Evolutionary conservation across 2,888 invertebrate species (phyloP), one percentile per base, ranked within the genome.

Genomic region (Nemapogon koenigi): DNA sequence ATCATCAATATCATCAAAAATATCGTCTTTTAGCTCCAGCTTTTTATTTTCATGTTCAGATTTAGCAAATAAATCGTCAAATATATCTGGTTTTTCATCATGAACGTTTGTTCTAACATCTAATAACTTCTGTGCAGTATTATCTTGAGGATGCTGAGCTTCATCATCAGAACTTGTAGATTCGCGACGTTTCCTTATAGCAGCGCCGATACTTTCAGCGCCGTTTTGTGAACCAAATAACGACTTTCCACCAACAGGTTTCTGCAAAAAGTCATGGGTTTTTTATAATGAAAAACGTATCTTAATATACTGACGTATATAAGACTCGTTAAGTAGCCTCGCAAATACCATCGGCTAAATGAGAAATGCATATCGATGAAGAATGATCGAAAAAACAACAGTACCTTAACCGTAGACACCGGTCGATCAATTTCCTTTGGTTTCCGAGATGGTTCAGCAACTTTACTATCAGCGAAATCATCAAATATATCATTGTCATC

Each of bases 191-290:
- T 63, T 62, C 43, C 72, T 57, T 37, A 75, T 70, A 41, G 73
- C 72, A 0, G 75, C 68, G 0, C 73, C 75, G 4, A 78, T 73
- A 39, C 57, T 72, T 15, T 69, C 69, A 0, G 71, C 49, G 7
- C 63, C 64, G 50, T 64, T 59, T 37, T 59, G 69, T 2, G 57
- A 49, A 1, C 83, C 84, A 47, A 85, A 82, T 27, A 85, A 55
- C 6, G 85, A 81, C 33, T 84, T 80, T 1, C 82, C 86, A 2
- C 84, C 85, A 3, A 79, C 52, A 4, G 84, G 83, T 71, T 83
- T 85, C 86, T 87, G n/a, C n/a, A n/a, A 30, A 35, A 17, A 22
- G 22, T 14, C 17, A 15, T 32, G 6, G 13, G 22, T 4, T n/a
- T 13, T 15, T 31, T 41, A 53, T 51, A 45, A 50, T 50, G 2